These are phyloP conservation scores for Sinonovacula constricta DNA, from an alignment of 1,140 invertebrate species.

Conservation along the genomic window DNA sequence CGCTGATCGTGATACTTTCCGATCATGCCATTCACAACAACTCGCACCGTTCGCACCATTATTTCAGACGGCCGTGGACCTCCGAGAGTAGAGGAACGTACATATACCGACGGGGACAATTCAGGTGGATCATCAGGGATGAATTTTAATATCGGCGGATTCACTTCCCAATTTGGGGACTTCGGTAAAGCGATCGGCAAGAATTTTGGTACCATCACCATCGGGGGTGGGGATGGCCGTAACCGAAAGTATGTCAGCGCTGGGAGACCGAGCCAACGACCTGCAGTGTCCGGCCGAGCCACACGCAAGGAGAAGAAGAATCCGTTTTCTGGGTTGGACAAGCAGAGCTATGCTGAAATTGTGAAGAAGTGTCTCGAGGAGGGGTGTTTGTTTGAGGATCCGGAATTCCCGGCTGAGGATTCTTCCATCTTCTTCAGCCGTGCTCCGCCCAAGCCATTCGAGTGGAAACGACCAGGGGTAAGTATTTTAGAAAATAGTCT, in stretches of 20 bases:
- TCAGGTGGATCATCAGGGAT: conserved; percentile 29
- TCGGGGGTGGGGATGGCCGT: conserved; percentile 45
- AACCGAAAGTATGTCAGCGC: conserved; percentile 32
- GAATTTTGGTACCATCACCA: conserved; percentile 59
- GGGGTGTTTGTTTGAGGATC: conserved; percentile 76
- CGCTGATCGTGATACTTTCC: background rate
- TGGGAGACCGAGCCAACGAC: conserved; percentile 31
- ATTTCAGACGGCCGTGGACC: conserved; percentile 65
- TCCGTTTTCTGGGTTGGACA: conserved; percentile 65
- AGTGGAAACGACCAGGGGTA: conserved; percentile 75
- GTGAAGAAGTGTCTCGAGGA: conserved; percentile 67
- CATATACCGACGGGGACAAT: conserved; percentile 64
- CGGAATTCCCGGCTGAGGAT: conserved; percentile 73
- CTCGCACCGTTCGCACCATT: conserved; percentile 64
- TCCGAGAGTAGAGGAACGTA: conserved; percentile 64
- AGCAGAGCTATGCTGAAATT: conserved; percentile 72
- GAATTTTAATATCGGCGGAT: conserved; percentile 31
- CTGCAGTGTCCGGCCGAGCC: conserved; percentile 57
- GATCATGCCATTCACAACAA: conserved; percentile 47
- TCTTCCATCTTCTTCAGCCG: conserved; percentile 73
- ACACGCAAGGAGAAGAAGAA: conserved; percentile 62
- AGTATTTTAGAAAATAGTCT: too few relatives aligned
- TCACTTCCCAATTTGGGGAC: conserved; percentile 15
- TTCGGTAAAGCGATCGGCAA: conserved; percentile 19
- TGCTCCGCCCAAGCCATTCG: conserved; percentile 64